Conservation (phyloP, 2,888 invertebrate genomes). For the Conus canariensis region DNA sequence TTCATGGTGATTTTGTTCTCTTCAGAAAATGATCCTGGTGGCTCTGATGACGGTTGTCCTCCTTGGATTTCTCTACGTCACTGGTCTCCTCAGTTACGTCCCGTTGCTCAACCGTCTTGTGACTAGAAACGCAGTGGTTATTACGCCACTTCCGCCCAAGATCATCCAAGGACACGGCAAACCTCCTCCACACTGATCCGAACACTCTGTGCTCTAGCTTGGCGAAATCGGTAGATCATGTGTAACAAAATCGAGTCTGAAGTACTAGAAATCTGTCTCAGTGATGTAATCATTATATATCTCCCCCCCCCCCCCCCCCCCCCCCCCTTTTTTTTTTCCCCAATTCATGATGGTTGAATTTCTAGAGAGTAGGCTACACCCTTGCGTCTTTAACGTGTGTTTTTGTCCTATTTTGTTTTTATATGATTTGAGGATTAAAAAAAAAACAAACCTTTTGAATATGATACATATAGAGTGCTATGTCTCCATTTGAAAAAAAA, state of each 20-base stretch:
- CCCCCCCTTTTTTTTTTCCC: too few relatives aligned
- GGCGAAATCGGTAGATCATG: not conserved
- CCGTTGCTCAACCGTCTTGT: constrained; percentile 22
- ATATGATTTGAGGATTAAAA: too few relatives aligned
- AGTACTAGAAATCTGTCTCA: not conserved
- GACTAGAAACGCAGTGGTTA: not conserved
- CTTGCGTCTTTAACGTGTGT: too few relatives aligned
- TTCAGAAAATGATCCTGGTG: not conserved
- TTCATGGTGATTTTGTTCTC: not conserved
- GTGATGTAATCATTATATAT: not conserved
- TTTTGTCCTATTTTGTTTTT: too few relatives aligned
- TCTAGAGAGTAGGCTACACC: too few relatives aligned
- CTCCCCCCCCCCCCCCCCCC: too few relatives aligned
- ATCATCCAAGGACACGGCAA: constrained; percentile 21
- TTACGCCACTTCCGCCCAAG: constrained; percentile 20
- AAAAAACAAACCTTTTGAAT: too few relatives aligned
- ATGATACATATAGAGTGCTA: too few relatives aligned
- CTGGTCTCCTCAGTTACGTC: constrained; percentile 22
- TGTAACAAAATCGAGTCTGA: not conserved
- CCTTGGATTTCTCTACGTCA: not conserved
- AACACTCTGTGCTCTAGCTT: not conserved
- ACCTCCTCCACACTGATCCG: not conserved
- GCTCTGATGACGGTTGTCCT: not conserved
- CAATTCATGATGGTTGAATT: too few relatives aligned
- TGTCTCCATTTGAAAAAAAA: too few relatives aligned